Percentiles rank a stretch among this genome's conserved stretches.
Evolutionary conservation across 2,888 invertebrate genomes (phyloP).

Genomic region (Trachelus stipa): DNA sequence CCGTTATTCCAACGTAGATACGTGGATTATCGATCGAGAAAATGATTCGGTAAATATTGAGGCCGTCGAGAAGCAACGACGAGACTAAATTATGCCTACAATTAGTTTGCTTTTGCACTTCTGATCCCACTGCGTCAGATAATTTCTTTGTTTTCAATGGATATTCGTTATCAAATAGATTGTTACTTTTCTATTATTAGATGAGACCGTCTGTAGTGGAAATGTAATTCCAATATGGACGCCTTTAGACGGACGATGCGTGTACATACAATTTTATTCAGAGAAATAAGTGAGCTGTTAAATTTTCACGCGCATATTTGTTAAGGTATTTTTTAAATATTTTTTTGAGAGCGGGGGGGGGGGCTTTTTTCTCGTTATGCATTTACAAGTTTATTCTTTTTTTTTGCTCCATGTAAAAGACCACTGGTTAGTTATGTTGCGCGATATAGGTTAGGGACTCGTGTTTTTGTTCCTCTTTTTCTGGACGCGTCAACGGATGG

Average conservation of each 20-base stretch:
- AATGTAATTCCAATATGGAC: background rate
- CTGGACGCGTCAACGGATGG: background rate
- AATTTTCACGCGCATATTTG: background rate
- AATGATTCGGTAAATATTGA: conserved; percentile 36
- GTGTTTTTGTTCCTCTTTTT: background rate
- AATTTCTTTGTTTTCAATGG: background rate
- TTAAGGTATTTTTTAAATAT: background rate
- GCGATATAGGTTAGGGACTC: background rate
- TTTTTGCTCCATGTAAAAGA: background rate
- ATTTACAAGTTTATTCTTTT: background rate
- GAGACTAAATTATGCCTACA: background rate
- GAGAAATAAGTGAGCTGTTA: background rate
- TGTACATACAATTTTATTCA: background rate
- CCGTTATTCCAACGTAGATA: background rate
- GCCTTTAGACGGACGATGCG: background rate
- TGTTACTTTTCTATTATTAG: background rate
- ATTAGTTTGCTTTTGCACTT: background rate
- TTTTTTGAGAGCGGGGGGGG: background rate
- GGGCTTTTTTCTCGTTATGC: background rate
- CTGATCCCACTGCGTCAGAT: background rate
- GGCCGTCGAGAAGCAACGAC: conserved; percentile 21
- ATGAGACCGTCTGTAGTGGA: background rate
- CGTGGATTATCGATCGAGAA: conserved; percentile 27
- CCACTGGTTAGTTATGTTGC: too few relatives aligned
- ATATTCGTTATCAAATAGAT: background rate